phyloP scores from a whole-genome alignment of 1,140 invertebrate genomes.

The honey bee (Apis mellifera) region DNA sequence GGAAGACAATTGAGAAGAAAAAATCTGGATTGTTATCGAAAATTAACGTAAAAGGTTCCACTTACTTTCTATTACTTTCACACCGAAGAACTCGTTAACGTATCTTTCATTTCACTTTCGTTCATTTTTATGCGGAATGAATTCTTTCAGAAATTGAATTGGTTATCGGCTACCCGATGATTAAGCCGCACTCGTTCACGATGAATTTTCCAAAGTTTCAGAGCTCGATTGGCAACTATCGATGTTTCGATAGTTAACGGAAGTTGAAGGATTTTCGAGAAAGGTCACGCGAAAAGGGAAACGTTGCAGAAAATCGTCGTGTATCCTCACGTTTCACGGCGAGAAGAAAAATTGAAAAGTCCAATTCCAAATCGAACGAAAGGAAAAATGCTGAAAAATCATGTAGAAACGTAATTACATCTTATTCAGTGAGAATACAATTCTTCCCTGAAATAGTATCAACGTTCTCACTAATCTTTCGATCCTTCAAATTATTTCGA shows the following conservation, averaged over 20 bases:
- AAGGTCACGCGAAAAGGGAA: neutral
- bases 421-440: neutral
- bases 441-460: neutral
- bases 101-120: neutral
- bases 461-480: too few species aligned
- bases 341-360: neutral
- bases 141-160: conserved; percentile 40
- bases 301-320: neutral
- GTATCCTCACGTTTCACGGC: neutral
- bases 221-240: conserved; percentile 46
- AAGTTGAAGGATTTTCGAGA: neutral
- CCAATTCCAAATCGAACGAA: neutral
- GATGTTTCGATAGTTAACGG: conserved; percentile 16
- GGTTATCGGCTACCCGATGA: conserved; percentile 55
- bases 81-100: too few species aligned
- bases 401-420: neutral
- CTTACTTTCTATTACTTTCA: too few species aligned
- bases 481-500: too few species aligned
- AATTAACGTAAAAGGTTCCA: too few species aligned
- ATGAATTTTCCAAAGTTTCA: conserved; percentile 53
- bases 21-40: too few species aligned
- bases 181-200: conserved; percentile 40
- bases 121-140: neutral
- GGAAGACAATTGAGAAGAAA: too few species aligned
- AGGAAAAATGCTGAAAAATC: too few species aligned